Conservation (phyloP, 2,113 vertebrate genomes). For the Rhizomys pruinosus region DNA sequence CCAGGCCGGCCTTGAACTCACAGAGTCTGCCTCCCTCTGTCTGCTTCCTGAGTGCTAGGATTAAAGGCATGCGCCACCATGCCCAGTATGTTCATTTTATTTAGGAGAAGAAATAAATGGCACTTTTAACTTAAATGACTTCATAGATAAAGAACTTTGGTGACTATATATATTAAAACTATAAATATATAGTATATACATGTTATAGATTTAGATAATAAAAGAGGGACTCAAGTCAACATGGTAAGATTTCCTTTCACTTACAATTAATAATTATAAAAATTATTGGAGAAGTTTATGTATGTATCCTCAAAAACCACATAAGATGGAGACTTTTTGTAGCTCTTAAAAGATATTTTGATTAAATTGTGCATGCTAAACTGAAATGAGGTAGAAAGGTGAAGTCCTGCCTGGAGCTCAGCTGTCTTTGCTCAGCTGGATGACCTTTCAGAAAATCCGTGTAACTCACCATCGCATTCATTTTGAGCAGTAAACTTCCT, state of each 20-base stretch:
- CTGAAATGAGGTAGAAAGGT: slow-evolving; percentile 23
- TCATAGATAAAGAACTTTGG: neutral
- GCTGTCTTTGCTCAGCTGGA: neutral
- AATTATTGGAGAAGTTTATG: neutral
- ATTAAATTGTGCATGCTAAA: neutral
- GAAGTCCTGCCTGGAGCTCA: neutral
- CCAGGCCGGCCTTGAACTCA: no score
- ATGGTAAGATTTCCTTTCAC: neutral
- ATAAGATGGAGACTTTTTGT: neutral
- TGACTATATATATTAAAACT: neutral
- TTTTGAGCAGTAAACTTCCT: neutral
- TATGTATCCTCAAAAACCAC: neutral
- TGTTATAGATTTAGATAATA: no score
- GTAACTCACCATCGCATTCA: neutral
- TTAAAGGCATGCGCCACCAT: no score
- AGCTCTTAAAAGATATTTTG: neutral
- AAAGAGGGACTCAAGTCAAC: neutral
- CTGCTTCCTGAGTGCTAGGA: no score
- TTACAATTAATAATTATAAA: neutral
- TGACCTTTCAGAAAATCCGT: neutral
- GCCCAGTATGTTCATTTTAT: neutral
- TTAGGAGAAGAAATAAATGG: neutral
- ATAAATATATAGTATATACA: no score
- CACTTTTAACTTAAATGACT: slow-evolving; percentile 14
- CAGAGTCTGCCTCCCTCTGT: no score